Conservation (phyloP, 2,888 invertebrate species). For the Mimachlamys varia region DNA sequence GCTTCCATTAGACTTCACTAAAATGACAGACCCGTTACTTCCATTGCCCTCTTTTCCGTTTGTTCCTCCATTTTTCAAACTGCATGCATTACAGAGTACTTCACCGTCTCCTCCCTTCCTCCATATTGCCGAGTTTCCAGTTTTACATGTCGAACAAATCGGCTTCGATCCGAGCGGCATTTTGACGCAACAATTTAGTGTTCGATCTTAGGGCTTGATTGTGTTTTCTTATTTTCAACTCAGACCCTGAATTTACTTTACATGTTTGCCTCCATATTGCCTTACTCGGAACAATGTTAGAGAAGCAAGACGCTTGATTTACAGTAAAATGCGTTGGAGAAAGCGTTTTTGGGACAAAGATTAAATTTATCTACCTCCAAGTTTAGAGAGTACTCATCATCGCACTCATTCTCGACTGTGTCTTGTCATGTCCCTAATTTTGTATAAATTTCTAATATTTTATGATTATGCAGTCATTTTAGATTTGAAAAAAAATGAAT, state of each 20-base stretch:
- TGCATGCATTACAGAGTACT: slow-evolving; percentile 89
- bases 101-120: slow-evolving; percentile 89
- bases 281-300: background rate
- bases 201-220: background rate
- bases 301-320: background rate
- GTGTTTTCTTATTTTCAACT: background rate
- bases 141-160: slow-evolving; percentile 70
- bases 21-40: slow-evolving; percentile 41
- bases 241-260: background rate
- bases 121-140: slow-evolving; percentile 85
- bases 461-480: no score
- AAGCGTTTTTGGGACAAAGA: background rate
- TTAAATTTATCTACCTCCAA: background rate
- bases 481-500: no score
- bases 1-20: slow-evolving; percentile 56
- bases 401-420: background rate
- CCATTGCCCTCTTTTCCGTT: slow-evolving; percentile 55
- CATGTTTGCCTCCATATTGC: slow-evolving; percentile 18
- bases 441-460: no score
- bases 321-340: background rate
- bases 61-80: slow-evolving; percentile 74
- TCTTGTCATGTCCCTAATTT: no score
- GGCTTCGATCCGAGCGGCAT: slow-evolving; percentile 78
- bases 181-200: slow-evolving; percentile 20
- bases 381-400: background rate